Evolutionary conservation across 2,888 invertebrate species (phyloP), one percentile per base, ranked within the genome.

Genomic region (Xestoiulus laeticollis): DNA sequence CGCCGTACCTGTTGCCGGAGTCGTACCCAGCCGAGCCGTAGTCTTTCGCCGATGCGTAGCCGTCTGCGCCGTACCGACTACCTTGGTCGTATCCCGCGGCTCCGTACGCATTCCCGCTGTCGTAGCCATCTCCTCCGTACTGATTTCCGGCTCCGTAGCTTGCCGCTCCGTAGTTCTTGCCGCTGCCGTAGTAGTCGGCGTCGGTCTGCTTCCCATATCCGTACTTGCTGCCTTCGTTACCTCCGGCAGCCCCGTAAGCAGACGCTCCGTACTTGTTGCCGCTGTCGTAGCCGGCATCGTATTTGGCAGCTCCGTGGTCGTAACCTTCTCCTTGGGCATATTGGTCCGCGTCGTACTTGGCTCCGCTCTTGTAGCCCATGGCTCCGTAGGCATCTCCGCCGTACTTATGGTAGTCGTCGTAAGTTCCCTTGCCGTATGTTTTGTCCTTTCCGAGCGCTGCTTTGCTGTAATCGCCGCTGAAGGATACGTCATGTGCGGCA

Each of bases 391-490:
- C 43, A 16, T 43, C 86, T 22, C 32, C 59, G 12, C 86, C 85
- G 44, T 85, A 85, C 26, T 85, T 85, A 10, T 38, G 6, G 38
- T 85, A 38, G n/a, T 38, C 85, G 85, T 85, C 85, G 26, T 85
- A 85, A 12, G 22, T 8, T 1, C 26, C 85, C 38, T 85, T 85
- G 38, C 85, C 44, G 5, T 85, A 85, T 10, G 33, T 26, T 4
- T 19, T 16, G 85, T 85, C 85, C 10, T 38, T 43, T 1, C 44
- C 85, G 14, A 43, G 44, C 0, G 16, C 26, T 19, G 85, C 44
- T 0, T 32, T 33, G 85, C 43, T 43, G 85, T 85, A 85, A 14
- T 85, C 85, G 38, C 38, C 85, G 4, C 12, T n/a, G 22, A 22
- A 44, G 12, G 38, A 1, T 2, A 85, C 22, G 16, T 85, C 33